Percentiles rank a stretch among this genome's conserved stretches.
Evolutionary conservation across 2,797 vertebrate species (phyloP).

Genomic region (Pempheris klunzingeri): DNA sequence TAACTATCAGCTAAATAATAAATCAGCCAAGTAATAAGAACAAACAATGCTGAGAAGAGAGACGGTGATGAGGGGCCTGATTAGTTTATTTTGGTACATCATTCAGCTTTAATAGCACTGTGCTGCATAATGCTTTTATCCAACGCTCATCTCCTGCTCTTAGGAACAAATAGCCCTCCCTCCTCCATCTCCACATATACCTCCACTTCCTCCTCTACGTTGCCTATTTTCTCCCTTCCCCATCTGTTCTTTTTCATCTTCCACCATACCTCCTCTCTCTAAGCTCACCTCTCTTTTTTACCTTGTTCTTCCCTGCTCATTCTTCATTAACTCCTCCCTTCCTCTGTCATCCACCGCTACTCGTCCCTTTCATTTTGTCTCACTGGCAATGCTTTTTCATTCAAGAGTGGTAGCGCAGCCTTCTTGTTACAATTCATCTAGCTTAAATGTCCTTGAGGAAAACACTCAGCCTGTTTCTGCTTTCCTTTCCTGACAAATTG

Average conservation of each 20-base stretch:
- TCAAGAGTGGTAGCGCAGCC: slow-evolving; percentile 16
- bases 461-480: slow-evolving; percentile 26
- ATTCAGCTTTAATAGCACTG: slow-evolving; percentile 56
- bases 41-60: slow-evolving; percentile 40
- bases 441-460: slow-evolving; percentile 45
- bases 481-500: slow-evolving; percentile 24
- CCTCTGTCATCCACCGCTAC: slow-evolving; percentile 21
- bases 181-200: slow-evolving; percentile 51
- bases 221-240: slow-evolving; percentile 32
- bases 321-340: slow-evolving; percentile 28
- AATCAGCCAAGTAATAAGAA: slow-evolving; percentile 21
- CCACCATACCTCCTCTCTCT: slow-evolving; percentile 16
- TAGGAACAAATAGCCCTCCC: slow-evolving; percentile 59
- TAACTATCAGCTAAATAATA: slow-evolving; percentile 22
- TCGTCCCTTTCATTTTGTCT: slow-evolving; percentile 26
- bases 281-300: slow-evolving; percentile 21
- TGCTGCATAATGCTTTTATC: slow-evolving; percentile 42
- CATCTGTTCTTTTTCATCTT: slow-evolving; percentile 42
- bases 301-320: slow-evolving; percentile 1
- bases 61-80: slow-evolving; percentile 38
- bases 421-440: slow-evolving; percentile 34
- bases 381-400: slow-evolving; percentile 30
- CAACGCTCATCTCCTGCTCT: slow-evolving; percentile 25
- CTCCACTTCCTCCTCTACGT: slow-evolving; percentile 40
- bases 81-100: slow-evolving; percentile 42